phyloP scores from a whole-genome alignment of 2,797 vertebrate genomes.

The Capromys pilorides region DNA sequence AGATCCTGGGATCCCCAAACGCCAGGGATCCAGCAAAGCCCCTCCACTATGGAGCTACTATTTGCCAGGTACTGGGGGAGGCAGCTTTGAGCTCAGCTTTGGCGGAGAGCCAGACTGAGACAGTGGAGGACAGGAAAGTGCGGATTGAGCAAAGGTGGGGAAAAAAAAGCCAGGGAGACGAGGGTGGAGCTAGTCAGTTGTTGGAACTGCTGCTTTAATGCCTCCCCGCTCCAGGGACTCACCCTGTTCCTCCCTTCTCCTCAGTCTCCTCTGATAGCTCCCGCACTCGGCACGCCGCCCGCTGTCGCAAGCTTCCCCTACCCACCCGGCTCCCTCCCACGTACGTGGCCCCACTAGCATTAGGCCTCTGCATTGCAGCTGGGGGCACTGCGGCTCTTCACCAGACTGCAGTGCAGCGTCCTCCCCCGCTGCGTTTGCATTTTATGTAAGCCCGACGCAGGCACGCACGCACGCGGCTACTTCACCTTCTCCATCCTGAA shows the following conservation, averaged over 20 bases:
- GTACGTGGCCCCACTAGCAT: not conserved
- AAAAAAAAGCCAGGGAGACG: not conserved
- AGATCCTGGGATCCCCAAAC: not conserved
- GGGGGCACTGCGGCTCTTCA: not conserved
- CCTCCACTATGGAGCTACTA: not conserved
- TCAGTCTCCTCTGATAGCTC: not conserved
- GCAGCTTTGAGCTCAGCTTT: too few species aligned
- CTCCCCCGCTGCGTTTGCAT: not conserved
- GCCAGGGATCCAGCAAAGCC: not conserved
- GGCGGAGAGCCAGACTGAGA: not conserved
- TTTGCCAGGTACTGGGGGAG: not conserved
- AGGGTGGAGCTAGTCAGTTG: too few species aligned
- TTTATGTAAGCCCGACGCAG: slow-evolving; percentile 17
- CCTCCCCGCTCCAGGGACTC: not conserved
- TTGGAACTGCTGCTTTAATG: not conserved
- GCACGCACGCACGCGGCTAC: not conserved
- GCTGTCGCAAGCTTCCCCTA: not conserved
- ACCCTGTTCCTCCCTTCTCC: not conserved
- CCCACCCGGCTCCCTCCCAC: not conserved
- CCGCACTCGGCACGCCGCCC: not conserved
- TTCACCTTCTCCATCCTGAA: not conserved
- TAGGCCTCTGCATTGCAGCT: not conserved
- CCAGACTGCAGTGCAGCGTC: not conserved
- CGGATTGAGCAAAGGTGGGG: not conserved
- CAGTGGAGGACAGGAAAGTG: too few species aligned